phyloP scores from a whole-genome alignment of 2,888 invertebrate species.

The Tachystola acroxantha region DNA sequence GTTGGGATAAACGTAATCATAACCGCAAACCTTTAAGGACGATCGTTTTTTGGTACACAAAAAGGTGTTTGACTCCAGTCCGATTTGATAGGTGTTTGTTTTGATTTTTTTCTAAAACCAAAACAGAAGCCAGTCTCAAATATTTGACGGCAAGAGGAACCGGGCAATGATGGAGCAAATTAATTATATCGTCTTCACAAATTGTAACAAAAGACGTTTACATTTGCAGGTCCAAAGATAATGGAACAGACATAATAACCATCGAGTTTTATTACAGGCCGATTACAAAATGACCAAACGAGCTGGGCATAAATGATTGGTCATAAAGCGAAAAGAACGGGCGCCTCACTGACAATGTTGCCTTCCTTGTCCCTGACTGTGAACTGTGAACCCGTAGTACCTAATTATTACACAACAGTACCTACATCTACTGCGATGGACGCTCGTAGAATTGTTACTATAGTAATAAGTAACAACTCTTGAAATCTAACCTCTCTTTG shows the following conservation, averaged over 20 bases:
- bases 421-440: too few species aligned
- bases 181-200: slow-evolving; percentile 18
- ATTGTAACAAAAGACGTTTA: slow-evolving; percentile 25
- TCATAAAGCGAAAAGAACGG: slow-evolving; percentile 51
- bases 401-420: too few species aligned
- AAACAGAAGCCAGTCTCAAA: slow-evolving; percentile 18
- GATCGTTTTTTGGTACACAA: slow-evolving; percentile 22
- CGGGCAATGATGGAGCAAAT: slow-evolving; percentile 10
- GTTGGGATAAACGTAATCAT: slow-evolving; percentile 63
- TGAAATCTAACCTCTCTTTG: too few species aligned
- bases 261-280: slow-evolving; percentile 57
- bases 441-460: too few species aligned
- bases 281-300: slow-evolving; percentile 63
- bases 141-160: slow-evolving; percentile 3
- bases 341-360: slow-evolving; percentile 51
- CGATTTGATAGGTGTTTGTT: slow-evolving; percentile 30
- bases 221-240: slow-evolving; percentile 41
- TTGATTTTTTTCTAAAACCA: slow-evolving; percentile 22
- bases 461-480: too few species aligned
- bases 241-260: slow-evolving; percentile 52
- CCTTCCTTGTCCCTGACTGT: slow-evolving; percentile 18
- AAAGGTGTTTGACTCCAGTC: slow-evolving; percentile 20
- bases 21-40: slow-evolving; percentile 44
- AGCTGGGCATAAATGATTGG: slow-evolving; percentile 57
- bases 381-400: slow-evolving; percentile 5